These are phyloP conservation scores for Varanus komodoensis DNA, from an alignment of 2,113 vertebrate genomes.

Conservation along the genomic window DNA sequence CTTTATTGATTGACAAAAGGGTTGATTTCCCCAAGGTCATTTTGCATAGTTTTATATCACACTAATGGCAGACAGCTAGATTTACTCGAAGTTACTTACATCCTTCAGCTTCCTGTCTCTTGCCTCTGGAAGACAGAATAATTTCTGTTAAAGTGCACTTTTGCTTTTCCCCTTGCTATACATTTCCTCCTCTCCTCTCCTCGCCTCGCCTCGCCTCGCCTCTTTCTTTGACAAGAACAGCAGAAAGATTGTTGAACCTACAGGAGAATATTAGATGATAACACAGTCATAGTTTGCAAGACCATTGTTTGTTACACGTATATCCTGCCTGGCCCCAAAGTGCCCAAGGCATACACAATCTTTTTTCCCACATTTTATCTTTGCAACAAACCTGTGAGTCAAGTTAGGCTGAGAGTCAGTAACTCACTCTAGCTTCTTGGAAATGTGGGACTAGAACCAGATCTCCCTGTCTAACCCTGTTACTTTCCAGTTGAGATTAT, in stretches of 20 bases:
- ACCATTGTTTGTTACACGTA: neutral
- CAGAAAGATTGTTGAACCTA: slow-evolving; percentile 1
- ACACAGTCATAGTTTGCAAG: neutral
- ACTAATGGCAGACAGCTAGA: slow-evolving; percentile 17
- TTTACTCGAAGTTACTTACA: slow-evolving; percentile 45
- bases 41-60: slow-evolving; percentile 45
- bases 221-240: neutral
- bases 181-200: neutral
- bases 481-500: neutral
- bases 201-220: too few species aligned
- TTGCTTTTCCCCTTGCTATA: slow-evolving; percentile 20
- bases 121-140: neutral
- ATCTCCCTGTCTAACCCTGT: too few species aligned
- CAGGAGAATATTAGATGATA: slow-evolving; percentile 13
- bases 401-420: too few species aligned
- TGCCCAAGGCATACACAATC: too few species aligned
- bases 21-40: slow-evolving; percentile 63
- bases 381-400: too few species aligned
- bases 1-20: slow-evolving; percentile 43
- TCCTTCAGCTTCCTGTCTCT: neutral
- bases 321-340: too few species aligned
- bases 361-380: too few species aligned
- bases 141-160: neutral
- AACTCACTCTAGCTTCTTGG: too few species aligned
- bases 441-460: too few species aligned